Percentiles rank a stretch among this genome's conserved stretches.
Evolutionary conservation across 2,113 vertebrate genomes (phyloP).

Genomic region (Butorides virescens): DNA sequence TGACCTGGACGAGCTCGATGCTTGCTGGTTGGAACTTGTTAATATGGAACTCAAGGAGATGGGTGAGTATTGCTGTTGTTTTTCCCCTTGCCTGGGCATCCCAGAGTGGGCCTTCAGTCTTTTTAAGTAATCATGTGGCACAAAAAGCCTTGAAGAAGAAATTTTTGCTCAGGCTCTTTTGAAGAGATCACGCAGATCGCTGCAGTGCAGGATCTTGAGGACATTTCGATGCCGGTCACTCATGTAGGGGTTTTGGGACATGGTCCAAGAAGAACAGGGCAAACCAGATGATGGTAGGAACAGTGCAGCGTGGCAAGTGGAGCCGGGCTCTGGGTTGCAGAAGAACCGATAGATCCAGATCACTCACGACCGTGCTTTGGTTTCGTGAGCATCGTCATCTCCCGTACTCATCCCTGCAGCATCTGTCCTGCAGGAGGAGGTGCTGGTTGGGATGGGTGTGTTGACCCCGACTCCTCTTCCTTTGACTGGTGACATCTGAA

Average conservation of each 20-base stretch:
- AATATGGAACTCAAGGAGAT: constrained; percentile 93
- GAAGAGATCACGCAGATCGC: not conserved
- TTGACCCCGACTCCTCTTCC: not conserved
- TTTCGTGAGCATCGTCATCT: not conserved
- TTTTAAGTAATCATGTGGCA: not conserved
- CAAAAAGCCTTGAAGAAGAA: not conserved
- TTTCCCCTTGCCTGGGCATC: not conserved
- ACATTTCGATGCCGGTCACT: not conserved
- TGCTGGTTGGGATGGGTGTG: not conserved
- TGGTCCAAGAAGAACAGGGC: not conserved
- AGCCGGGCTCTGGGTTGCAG: not conserved
- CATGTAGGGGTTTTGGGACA: not conserved
- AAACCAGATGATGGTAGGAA: not conserved
- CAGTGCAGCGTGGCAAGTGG: not conserved
- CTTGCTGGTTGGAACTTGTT: constrained; percentile 91
- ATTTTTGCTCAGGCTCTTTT: not conserved
- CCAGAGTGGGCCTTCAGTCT: not conserved
- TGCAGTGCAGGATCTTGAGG: not conserved
- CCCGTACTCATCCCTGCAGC: not conserved
- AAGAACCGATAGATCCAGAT: not conserved
- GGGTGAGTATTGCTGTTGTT: constrained; percentile 74
- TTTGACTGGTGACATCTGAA: not conserved
- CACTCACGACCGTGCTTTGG: not conserved
- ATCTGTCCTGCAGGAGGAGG: not conserved
- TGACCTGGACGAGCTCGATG: constrained; percentile 95